A percentile compares a stretch with the other conserved stretches of the same genome.
Conservation (phyloP, 2,797 vertebrate species). For the Girardinus metallicus region DNA sequence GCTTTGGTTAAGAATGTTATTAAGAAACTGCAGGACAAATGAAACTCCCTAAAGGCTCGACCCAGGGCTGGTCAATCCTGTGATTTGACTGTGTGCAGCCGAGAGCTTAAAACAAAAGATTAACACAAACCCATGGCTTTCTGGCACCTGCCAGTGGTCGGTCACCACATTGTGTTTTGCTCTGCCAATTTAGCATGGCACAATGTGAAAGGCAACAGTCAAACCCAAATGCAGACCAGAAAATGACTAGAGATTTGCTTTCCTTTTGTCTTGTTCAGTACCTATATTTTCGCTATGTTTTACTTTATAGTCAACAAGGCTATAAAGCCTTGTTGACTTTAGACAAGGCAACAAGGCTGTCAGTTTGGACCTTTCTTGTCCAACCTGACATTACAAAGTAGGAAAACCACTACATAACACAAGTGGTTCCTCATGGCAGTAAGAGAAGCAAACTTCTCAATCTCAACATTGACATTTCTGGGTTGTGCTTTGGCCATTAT, state of each 20-base stretch:
- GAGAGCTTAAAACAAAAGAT: neutral
- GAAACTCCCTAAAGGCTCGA: neutral
- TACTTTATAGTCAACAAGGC: neutral
- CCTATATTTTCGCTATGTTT: neutral
- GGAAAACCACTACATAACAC: neutral
- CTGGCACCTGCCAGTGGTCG: neutral
- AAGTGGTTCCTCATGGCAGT: neutral
- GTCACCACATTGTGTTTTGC: slow-evolving; percentile 2
- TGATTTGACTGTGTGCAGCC: neutral
- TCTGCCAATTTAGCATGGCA: neutral
- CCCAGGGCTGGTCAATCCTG: neutral
- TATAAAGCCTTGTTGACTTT: too few species aligned
- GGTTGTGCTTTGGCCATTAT: neutral
- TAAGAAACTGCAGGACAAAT: neutral
- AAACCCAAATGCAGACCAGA: neutral
- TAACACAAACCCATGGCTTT: neutral
- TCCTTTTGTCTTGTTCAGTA: neutral
- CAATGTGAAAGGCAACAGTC: neutral
- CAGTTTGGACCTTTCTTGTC: too few species aligned
- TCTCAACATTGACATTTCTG: neutral
- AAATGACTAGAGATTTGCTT: neutral
- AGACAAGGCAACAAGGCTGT: too few species aligned
- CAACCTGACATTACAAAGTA: neutral
- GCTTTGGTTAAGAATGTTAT: neutral
- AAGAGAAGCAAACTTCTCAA: neutral